phyloP scores from a whole-genome alignment of 2,113 vertebrate species.

The Protomyctophum bolini region DNA sequence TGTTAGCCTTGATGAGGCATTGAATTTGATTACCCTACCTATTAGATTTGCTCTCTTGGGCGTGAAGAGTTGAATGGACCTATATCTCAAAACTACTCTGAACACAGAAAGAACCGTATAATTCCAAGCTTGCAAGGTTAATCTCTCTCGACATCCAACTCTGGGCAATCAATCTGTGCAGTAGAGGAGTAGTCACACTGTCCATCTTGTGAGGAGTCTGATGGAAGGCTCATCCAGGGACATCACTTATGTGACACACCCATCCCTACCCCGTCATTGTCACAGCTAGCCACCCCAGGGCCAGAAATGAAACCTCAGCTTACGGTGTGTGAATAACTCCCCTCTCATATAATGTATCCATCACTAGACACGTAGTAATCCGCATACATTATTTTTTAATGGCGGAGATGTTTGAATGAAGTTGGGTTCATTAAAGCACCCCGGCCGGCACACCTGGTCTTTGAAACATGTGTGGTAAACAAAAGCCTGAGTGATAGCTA shows the following conservation, averaged over 20 bases:
- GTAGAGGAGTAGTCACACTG: conserved; percentile 60
- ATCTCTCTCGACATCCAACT: conserved; percentile 58
- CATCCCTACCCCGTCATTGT: background rate
- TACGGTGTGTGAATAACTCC: conserved; percentile 36
- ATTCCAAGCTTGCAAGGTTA: conserved; percentile 60
- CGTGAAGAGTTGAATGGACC: background rate
- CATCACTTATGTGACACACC: conserved; percentile 49
- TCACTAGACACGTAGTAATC: conserved; percentile 48
- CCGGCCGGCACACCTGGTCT: background rate
- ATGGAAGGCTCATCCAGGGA: conserved; percentile 63
- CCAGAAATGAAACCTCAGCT: conserved; percentile 54
- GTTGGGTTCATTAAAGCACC: conserved; percentile 24
- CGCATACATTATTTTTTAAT: conserved; percentile 46
- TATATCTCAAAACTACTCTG: conserved; percentile 16
- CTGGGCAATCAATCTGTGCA: conserved; percentile 60
- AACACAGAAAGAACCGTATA: conserved; percentile 24
- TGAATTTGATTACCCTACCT: background rate
- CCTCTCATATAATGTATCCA: conserved; percentile 34
- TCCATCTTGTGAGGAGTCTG: conserved; percentile 64
- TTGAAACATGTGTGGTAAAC: conserved; percentile 38
- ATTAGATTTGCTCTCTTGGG: background rate
- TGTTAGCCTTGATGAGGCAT: background rate
- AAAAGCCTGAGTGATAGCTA: conserved; percentile 38
- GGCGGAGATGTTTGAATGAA: background rate
- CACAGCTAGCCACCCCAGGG: conserved; percentile 36